A percentile compares a stretch with the other conserved stretches of the same genome.
Evolutionary conservation across 2,797 vertebrate genomes (phyloP).

Genomic region (Enteromius argenteus): DNA sequence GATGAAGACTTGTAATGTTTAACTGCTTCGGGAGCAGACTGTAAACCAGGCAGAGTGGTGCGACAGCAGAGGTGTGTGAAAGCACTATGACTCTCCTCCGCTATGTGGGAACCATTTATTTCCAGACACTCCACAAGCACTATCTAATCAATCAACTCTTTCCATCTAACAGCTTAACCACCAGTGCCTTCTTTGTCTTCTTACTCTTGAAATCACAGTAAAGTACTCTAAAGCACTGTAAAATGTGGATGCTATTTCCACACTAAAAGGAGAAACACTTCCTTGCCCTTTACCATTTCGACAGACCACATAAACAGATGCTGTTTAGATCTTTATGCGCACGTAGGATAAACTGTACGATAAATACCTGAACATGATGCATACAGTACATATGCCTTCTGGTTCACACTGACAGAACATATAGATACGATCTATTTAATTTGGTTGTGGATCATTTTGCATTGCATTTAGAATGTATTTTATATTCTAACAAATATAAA

Average conservation of each 20-base stretch:
- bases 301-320: background rate
- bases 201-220: constrained; percentile 43
- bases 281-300: constrained; percentile 18
- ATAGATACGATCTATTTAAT: background rate
- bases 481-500: background rate
- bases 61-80: constrained; percentile 48
- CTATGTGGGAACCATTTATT: constrained; percentile 73
- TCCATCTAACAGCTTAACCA: constrained; percentile 71
- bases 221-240: constrained; percentile 6
- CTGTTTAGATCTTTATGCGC: background rate
- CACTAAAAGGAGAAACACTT: background rate
- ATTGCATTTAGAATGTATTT: background rate
- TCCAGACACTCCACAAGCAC: constrained; percentile 71
- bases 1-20: constrained; percentile 15
- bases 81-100: constrained; percentile 70
- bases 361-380: background rate
- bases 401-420: background rate
- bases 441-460: background rate
- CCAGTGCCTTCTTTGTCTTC: constrained; percentile 71
- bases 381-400: background rate
- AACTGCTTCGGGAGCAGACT: constrained; percentile 16
- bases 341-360: background rate
- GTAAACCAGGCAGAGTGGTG: background rate
- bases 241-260: background rate
- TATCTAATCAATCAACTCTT: constrained; percentile 72